A percentile compares a stretch with the other conserved stretches of the same genome.
Evolutionary conservation across 1,140 invertebrate genomes (phyloP).

Genomic region (Dolichoris vasculosae): DNA sequence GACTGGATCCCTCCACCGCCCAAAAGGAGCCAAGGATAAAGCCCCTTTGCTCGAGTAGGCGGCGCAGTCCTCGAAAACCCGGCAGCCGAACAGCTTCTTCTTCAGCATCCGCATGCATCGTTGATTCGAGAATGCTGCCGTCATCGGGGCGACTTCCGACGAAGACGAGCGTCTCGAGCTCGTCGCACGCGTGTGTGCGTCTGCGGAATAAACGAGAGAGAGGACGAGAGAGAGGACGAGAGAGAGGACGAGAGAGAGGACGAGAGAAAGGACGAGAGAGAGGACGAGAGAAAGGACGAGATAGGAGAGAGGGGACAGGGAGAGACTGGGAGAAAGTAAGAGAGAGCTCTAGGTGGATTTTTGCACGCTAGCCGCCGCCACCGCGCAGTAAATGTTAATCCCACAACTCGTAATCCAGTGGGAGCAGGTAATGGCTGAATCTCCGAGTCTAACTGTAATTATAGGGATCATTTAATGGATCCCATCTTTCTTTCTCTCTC

Average conservation of each 20-base stretch:
- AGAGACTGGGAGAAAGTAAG: neutral
- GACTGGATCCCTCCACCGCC: slow-evolving; percentile 22
- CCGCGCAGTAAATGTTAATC: slow-evolving; percentile 64
- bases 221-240: neutral
- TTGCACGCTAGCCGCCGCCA: slow-evolving; percentile 59
- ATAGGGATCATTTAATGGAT: slow-evolving; percentile 69
- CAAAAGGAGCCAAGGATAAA: slow-evolving; percentile 9
- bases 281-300: neutral
- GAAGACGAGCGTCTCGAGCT: slow-evolving; percentile 19
- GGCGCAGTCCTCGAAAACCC: neutral
- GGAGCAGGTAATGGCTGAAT: slow-evolving; percentile 65
- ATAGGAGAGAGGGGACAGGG: neutral
- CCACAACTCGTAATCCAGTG: slow-evolving; percentile 67
- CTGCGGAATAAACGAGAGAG: neutral
- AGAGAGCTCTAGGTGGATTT: slow-evolving; percentile 55
- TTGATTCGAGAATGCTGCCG: slow-evolving; percentile 6
- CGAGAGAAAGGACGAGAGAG: slow-evolving; percentile 7
- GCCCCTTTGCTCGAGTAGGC: neutral
- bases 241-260: neutral
- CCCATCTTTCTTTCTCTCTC: slow-evolving; percentile 51
- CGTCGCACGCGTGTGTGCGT: neutral
- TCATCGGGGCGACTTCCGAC: neutral
- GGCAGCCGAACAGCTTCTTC: slow-evolving; percentile 20
- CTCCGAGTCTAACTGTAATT: slow-evolving; percentile 66
- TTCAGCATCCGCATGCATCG: slow-evolving; percentile 31